Conservation (phyloP, 1,140 invertebrate species). For the Drosophila punjabiensis region DNA sequence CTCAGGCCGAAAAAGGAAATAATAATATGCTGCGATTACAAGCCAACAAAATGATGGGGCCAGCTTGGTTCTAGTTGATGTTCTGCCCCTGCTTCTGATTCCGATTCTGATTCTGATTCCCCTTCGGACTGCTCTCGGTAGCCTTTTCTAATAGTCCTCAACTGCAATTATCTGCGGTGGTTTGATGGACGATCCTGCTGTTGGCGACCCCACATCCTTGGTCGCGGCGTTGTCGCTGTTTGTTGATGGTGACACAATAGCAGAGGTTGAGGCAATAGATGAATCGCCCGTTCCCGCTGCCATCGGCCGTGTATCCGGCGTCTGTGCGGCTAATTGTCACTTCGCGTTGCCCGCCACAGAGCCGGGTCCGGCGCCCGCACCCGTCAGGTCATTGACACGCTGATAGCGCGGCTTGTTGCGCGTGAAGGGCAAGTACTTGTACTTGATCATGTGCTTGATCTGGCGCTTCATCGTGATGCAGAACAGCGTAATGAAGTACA, state of each 20-base stretch:
- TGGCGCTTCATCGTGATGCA: conserved; percentile 99
- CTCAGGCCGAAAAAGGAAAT: conserved; percentile 56
- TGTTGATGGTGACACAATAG: conserved; percentile 40
- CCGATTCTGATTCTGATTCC: conserved; percentile 8
- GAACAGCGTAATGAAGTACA: conserved; percentile 99
- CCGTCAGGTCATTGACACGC: conserved; percentile 86
- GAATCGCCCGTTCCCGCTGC: conserved; percentile 34
- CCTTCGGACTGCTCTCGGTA: conserved; percentile 36
- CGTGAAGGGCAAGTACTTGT: conserved; percentile 99
- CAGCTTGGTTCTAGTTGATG: conserved; percentile 34
- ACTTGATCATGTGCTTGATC: conserved; percentile 99
- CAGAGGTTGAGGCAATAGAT: conserved; percentile 34
- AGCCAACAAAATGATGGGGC: conserved; percentile 38
- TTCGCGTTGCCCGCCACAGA: conserved; percentile 72
- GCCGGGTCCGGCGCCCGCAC: conserved; percentile 40
- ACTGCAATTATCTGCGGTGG: conserved; percentile 85
- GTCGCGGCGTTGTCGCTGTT: conserved; percentile 67
- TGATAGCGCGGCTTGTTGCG: conserved; percentile 98
- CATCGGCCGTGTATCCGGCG: conserved; percentile 71
- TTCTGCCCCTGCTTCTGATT: conserved; percentile 13
- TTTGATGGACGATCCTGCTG: conserved; percentile 64
- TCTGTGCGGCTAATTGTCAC: conserved; percentile 86
- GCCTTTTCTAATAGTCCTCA: conserved; percentile 78
- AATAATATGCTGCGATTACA: conserved; percentile 21
- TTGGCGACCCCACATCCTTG: conserved; percentile 68